These are phyloP conservation scores for Tetanocera ferruginea DNA, from an alignment of 2,888 invertebrate genomes.

Conservation along the genomic window DNA sequence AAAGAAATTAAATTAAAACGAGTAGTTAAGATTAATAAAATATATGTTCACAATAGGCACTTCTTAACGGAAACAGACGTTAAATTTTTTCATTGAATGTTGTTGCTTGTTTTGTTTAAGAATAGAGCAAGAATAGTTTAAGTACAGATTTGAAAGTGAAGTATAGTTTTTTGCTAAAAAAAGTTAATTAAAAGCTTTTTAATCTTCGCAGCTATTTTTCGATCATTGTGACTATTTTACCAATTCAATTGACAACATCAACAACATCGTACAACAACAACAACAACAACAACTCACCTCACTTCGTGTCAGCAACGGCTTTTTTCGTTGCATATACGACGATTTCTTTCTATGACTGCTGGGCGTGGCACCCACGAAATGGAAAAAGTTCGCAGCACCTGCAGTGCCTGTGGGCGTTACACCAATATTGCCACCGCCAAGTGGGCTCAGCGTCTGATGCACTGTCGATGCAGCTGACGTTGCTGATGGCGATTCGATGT, in stretches of 20 bases:
- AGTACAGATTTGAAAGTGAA: too few species aligned
- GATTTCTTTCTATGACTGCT: conserved; percentile 58
- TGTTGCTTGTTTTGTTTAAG: too few species aligned
- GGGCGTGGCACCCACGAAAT: conserved; percentile 53
- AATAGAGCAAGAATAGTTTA: too few species aligned
- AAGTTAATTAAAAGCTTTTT: too few species aligned
- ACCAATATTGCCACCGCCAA: conserved; percentile 45
- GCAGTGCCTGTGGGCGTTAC: conserved; percentile 39
- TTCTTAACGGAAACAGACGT: too few species aligned
- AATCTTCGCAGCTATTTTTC: too few species aligned
- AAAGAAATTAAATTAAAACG: too few species aligned
- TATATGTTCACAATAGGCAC: too few species aligned
- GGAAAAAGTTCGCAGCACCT: conserved; percentile 6
- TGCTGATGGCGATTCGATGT: conserved; percentile 43
- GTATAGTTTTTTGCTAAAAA: too few species aligned
- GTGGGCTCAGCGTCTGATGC: conserved; percentile 39
- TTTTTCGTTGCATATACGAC: conserved; percentile 67
- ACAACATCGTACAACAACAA: conserved; percentile 22
- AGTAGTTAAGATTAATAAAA: too few species aligned
- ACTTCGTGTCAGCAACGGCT: conserved; percentile 68
- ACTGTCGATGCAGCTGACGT: conserved; percentile 40
- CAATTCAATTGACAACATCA: background rate
- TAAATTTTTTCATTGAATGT: too few species aligned
- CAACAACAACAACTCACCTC: conserved; percentile 68
- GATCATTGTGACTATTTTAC: too few species aligned